Base-by-base conservation (phyloP, 2,888 invertebrate species). In the Cylindroiulus punctatus region DNA sequence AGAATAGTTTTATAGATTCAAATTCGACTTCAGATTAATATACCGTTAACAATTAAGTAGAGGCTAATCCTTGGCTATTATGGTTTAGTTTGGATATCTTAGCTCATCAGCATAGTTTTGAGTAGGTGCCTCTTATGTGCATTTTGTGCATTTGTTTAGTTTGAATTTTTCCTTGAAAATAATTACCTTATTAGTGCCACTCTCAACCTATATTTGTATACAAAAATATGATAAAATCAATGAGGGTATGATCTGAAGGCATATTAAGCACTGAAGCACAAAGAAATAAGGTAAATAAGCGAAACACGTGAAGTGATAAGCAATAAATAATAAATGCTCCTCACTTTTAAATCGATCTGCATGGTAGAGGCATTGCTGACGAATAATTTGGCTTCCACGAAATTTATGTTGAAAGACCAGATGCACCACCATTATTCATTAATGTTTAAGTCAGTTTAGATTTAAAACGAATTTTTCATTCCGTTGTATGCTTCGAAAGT, bases 191-290 rank as follows among this genome's bases (percentile, higher is more conserved):
- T 40, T 3, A 42, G 40, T 40, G 44, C 19, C 19, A 44, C 2
- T 40, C 1, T 83, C 40, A 83, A 83, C 83, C 83, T 83, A 40
- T 42, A 83, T 83, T n/a, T 44, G 12, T 12, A 83, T 83, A 83
- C 19, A 83, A 83, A 44, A 83, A 40, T 82, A 82, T 82, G 32
- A 82, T 14, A 40, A 82, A 82, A 40, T 83, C 40, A 83, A 83
- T 83, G 26, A 83, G 32, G 32, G 19, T 22, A 19, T 0, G n/a
- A 83, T 40, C 0, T 32, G 32, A 42, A 83, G 83, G 0, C 22
- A n/a, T 19, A 22, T 22, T 1, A 30, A 42, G 40, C n/a, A 19
- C 14, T n/a, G 82, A 82, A 30, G n/a, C 30, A 36, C 10, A 32
- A n/a, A 82, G n/a, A 22, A 65, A 65, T n/a, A 57, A 36, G 36